phyloP scores from a whole-genome alignment of 2,888 invertebrate genomes.

The Cephalotes varians region DNA sequence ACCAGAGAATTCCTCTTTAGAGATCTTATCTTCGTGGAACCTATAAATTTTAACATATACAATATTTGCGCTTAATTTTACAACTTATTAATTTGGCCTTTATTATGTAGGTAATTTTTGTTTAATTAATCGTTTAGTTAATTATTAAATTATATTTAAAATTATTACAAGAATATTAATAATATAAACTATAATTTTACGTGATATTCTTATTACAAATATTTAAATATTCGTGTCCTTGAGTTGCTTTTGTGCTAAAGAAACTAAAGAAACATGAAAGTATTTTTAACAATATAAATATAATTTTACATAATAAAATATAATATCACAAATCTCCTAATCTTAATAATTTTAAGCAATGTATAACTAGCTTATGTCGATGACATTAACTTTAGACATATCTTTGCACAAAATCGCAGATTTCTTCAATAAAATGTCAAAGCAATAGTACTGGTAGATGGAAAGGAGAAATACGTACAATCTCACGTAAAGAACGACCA shows the following conservation, averaged over 20 bases:
- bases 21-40: background rate
- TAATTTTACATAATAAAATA: background rate
- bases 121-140: background rate
- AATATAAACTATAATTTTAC: background rate
- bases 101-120: background rate
- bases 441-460: slow-evolving; percentile 15
- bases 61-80: background rate
- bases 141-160: background rate
- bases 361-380: background rate
- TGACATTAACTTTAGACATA: background rate
- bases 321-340: too few species aligned
- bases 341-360: background rate
- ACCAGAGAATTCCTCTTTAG: background rate
- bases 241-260: background rate
- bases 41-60: too few species aligned
- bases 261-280: background rate
- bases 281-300: background rate
- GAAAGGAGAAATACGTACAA: slow-evolving; percentile 1
- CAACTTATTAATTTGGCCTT: background rate
- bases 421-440: background rate
- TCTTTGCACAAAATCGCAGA: slow-evolving; percentile 17
- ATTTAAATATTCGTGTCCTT: background rate
- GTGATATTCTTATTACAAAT: background rate
- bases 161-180: background rate
- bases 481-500: background rate